Evolutionary conservation across 1,140 invertebrate genomes (phyloP).

Genomic region (Melanaphis sacchari): DNA sequence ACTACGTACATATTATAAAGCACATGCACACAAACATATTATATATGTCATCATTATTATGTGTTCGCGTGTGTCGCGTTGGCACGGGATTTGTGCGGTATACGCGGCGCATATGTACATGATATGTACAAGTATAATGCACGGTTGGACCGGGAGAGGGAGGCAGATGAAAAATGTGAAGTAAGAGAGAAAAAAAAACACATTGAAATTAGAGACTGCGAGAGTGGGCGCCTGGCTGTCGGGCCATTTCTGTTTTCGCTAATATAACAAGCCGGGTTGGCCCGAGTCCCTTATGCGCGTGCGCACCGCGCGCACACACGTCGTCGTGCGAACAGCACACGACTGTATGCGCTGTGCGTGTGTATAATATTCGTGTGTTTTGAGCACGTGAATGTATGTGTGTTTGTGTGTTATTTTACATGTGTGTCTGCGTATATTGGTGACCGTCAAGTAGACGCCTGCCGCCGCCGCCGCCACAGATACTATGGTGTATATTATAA

Average conservation of each 20-base stretch:
- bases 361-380: background rate
- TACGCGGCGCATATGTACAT: background rate
- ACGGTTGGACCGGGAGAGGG: background rate
- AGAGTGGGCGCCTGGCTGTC: constrained; percentile 53
- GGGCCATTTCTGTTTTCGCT: constrained; percentile 36
- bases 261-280: background rate
- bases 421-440: background rate
- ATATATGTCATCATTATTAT: background rate
- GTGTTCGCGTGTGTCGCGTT: background rate
- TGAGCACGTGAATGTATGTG: background rate
- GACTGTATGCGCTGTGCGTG: background rate
- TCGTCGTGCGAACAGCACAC: background rate
- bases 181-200: background rate
- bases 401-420: no score
- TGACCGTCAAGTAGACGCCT: constrained; percentile 33
- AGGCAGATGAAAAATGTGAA: constrained; percentile 10
- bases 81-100: background rate
- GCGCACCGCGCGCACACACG: background rate
- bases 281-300: background rate
- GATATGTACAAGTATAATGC: background rate
- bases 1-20: no score
- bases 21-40: background rate
- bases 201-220: constrained; percentile 51
- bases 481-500: no score
- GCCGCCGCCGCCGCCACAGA: background rate